A percentile compares a stretch with the other conserved stretches of the same genome.
phyloP scores from a whole-genome alignment of 2,797 vertebrate genomes.

The Serranus cabrilla region DNA sequence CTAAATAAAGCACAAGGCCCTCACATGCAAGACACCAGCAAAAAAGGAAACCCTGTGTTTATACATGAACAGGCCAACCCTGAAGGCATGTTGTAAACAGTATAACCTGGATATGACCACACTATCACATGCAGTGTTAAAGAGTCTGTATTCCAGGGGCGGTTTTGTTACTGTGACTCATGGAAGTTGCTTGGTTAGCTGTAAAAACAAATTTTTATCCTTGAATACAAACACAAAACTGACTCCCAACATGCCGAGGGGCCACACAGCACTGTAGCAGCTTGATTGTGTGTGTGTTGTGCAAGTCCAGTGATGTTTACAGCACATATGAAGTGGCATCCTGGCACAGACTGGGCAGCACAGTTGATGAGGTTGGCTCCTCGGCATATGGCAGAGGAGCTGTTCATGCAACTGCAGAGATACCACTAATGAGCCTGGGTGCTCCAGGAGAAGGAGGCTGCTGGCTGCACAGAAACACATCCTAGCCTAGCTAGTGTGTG shows the following conservation, averaged over 20 bases:
- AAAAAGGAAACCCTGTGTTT: constrained; percentile 41
- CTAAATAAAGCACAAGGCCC: constrained; percentile 65
- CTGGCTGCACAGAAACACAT: constrained; percentile 63
- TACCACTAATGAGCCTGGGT: constrained; percentile 77
- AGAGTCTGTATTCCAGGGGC: constrained; percentile 7
- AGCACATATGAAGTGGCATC: constrained; percentile 75
- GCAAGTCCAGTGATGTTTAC: constrained; percentile 76
- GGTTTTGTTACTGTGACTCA: constrained; percentile 40
- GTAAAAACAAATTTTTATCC: constrained; percentile 34
- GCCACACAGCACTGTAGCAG: constrained; percentile 34
- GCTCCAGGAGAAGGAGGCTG: constrained; percentile 76
- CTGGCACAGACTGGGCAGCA: constrained; percentile 75
- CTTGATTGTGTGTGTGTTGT: constrained; percentile 46
- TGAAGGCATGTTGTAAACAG: constrained; percentile 20
- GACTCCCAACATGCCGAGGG: constrained; percentile 28
- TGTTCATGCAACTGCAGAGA: constrained; percentile 82
- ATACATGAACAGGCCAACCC: constrained; percentile 1
- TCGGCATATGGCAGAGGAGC: constrained; percentile 82
- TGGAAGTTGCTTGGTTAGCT: constrained; percentile 30
- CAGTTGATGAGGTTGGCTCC: constrained; percentile 78
- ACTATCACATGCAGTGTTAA: constrained; percentile 14
- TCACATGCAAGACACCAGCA: constrained; percentile 41
- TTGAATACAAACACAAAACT: constrained; percentile 50
- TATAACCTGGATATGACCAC: constrained; percentile 3
- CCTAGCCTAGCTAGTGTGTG: constrained; percentile 25